Conservation (phyloP, 2,797 vertebrate species). For the Acanthopagrus latus region DNA sequence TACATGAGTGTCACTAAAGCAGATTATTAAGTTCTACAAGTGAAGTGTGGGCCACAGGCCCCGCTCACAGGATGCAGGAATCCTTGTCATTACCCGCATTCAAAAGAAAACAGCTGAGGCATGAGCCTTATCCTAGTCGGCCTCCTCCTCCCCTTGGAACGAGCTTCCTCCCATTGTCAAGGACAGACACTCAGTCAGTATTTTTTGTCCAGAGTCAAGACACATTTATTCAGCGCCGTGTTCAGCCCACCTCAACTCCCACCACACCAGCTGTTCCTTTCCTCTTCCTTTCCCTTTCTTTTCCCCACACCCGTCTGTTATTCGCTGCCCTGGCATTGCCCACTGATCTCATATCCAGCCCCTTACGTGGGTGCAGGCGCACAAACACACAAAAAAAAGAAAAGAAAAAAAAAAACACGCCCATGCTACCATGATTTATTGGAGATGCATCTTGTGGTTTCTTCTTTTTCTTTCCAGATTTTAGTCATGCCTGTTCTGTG, state of each 20-base stretch:
- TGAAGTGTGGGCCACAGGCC: conserved; percentile 31
- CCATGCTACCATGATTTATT: conserved; percentile 1
- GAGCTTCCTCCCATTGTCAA: conserved; percentile 74
- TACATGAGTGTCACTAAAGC: conserved; percentile 10
- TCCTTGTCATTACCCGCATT: conserved; percentile 61
- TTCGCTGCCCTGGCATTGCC: conserved; percentile 41
- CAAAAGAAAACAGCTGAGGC: conserved; percentile 74
- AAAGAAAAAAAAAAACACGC: conserved; percentile 6
- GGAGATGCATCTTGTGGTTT: conserved; percentile 11
- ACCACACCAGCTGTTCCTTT: conserved; percentile 73
- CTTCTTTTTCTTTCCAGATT: conserved; percentile 24
- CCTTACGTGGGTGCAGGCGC: conserved; percentile 31
- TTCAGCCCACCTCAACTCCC: conserved; percentile 64
- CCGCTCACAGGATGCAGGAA: conserved; percentile 52
- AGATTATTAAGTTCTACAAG: conserved; percentile 36
- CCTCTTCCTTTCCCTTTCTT: conserved; percentile 44
- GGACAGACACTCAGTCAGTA: conserved; percentile 62
- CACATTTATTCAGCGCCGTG: conserved; percentile 62
- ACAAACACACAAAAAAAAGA: background rate
- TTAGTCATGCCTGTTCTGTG: conserved; percentile 22
- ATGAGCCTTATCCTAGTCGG: conserved; percentile 54
- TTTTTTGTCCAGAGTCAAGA: conserved; percentile 67
- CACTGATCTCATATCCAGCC: conserved; percentile 45
- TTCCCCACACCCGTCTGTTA: conserved; percentile 41
- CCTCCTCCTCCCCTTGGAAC: conserved; percentile 63